These are phyloP conservation scores for Himalopsyche tibetana DNA, from an alignment of 2,888 invertebrate genomes.

Conservation along the genomic window DNA sequence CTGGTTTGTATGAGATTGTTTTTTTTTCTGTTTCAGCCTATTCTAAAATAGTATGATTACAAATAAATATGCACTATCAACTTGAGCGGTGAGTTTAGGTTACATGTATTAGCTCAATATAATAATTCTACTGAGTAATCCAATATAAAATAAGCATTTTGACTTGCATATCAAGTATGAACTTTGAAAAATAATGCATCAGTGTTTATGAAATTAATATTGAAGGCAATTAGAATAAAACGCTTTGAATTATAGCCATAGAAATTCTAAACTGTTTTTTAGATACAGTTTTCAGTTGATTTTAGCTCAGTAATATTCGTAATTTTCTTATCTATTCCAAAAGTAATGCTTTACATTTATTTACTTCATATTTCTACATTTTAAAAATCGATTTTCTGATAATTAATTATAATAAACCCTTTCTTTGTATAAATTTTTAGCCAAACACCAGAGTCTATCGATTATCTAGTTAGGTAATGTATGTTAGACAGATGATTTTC, in stretches of 20 bases:
- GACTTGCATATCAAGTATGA: neutral
- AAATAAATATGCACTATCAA: slow-evolving; percentile 39
- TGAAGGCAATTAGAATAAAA: neutral
- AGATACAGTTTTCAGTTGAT: neutral
- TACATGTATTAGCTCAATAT: neutral
- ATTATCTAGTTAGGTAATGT: no score
- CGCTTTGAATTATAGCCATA: neutral
- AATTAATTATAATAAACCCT: no score
- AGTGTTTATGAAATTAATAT: no score
- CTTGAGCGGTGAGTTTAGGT: slow-evolving; percentile 53
- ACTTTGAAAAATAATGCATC: neutral
- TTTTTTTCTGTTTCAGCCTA: slow-evolving; percentile 65
- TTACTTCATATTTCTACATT: no score
- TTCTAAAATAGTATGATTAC: slow-evolving; percentile 62
- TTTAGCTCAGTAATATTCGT: neutral
- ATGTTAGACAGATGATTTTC: no score
- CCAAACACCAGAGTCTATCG: no score
- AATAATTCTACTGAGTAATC: slow-evolving; percentile 4
- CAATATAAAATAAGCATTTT: slow-evolving; percentile 6
- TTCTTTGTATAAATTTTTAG: no score
- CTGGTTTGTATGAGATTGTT: slow-evolving; percentile 39
- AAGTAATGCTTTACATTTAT: no score
- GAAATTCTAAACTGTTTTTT: neutral
- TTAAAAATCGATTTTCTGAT: no score
- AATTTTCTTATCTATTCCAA: no score